A percentile compares a stretch with the other conserved stretches of the same genome.
phyloP scores from a whole-genome alignment of 2,888 invertebrate genomes.

The Megastigmus dorsalis region DNA sequence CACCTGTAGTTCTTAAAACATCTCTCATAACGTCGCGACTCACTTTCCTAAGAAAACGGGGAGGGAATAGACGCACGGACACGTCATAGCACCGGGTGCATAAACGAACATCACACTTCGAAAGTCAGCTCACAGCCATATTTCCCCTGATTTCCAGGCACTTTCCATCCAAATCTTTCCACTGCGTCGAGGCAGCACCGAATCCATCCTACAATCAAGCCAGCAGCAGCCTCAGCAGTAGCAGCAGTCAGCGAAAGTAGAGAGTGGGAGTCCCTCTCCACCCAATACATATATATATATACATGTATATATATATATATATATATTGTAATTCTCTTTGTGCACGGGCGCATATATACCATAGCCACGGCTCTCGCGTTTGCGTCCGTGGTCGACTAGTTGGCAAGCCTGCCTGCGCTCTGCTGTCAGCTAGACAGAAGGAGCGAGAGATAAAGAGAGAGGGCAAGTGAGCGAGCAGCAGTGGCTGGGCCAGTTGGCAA shows the following conservation, averaged over 20 bases:
- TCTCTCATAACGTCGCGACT: too few species aligned
- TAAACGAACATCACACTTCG: too few species aligned
- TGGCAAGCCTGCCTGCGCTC: conserved; percentile 56
- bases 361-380: too few species aligned
- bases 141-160: background rate
- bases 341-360: conserved; percentile 16
- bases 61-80: too few species aligned
- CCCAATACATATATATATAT: too few species aligned
- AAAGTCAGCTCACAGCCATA: too few species aligned
- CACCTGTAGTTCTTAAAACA: too few species aligned
- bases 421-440: background rate
- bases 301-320: too few species aligned
- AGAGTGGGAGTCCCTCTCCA: conserved; percentile 42
- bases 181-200: too few species aligned
- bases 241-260: conserved; percentile 6
- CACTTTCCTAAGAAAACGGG: too few species aligned
- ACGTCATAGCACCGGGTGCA: too few species aligned
- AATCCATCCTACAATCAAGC: background rate
- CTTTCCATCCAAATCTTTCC: background rate
- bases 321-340: conserved; percentile 8
- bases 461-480: background rate
- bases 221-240: background rate
- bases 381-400: conserved; percentile 23
- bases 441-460: background rate
- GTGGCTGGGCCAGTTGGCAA: conserved; percentile 72